phyloP scores from a whole-genome alignment of 2,113 vertebrate genomes.

The Gallinago undulata region DNA sequence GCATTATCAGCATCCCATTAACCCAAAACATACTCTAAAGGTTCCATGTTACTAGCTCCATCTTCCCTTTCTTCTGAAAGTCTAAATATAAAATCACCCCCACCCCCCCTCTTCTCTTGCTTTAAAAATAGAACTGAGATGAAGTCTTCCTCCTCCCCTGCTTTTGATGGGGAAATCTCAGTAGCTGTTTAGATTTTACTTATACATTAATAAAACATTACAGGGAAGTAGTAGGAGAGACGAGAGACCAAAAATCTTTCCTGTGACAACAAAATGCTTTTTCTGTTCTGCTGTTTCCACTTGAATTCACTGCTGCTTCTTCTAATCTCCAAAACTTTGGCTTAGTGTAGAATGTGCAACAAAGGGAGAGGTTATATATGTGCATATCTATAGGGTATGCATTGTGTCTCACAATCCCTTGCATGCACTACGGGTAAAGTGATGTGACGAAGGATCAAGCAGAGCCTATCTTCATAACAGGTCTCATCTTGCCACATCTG shows the following conservation, averaged over 20 bases:
- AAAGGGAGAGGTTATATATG: not conserved
- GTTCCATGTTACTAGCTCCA: not conserved
- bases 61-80: slow-evolving; percentile 24
- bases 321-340: not conserved
- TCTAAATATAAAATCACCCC: slow-evolving; percentile 41
- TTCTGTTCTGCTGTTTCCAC: not conserved
- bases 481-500: not conserved
- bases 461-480: rapidly evolving
- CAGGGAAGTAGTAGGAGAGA: slow-evolving; percentile 33
- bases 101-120: not conserved
- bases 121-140: slow-evolving; percentile 60
- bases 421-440: not conserved
- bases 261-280: slow-evolving; percentile 40
- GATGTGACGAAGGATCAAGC: not conserved
- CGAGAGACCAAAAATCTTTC: slow-evolving; percentile 48
- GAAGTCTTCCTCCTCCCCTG: not conserved
- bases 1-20: slow-evolving; percentile 10
- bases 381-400: not conserved
- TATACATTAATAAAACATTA: slow-evolving; percentile 62
- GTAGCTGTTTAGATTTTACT: slow-evolving; percentile 47
- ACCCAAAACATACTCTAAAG: not conserved
- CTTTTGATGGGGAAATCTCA: slow-evolving; percentile 21
- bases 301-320: not conserved
- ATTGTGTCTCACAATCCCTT: not conserved
- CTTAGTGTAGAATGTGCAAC: not conserved